Evolutionary conservation across 2,888 invertebrate genomes (phyloP), one percentile per base, ranked within the genome.

Genomic region (Laothoe populi): DNA sequence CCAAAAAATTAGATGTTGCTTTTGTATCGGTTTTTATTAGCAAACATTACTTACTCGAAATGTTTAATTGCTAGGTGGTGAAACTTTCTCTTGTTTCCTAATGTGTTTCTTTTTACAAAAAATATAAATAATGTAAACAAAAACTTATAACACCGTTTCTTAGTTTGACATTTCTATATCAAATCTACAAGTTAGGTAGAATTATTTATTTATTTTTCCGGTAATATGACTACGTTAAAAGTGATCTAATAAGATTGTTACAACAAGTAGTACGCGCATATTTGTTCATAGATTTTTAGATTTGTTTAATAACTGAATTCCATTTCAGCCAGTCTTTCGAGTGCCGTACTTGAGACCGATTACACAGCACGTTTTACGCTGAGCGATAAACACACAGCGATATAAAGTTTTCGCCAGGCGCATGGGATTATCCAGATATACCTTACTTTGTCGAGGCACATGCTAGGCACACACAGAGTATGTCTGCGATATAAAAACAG

Each of bases 401-500:
- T 26, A 26, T n/a, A 49, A 49, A 49, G 16, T n/a, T 49, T 49
- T 49, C 10, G 26, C n/a, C 16, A 49, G 31, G 31, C 49, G 31
- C 16, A 26, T 49, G 16, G 48, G 24, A 24, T 13, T 48, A n/a
- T 49, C 16, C 10, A 0, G 26, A 31, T 16, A 31, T 4, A 8
- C 16, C 26, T 3, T 16, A 16, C 7, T 49, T 26, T 49, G 49
- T 2, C 16, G 26, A 16, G 31, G n/a, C n/a, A n/a, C n/a, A n/a
- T n/a, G n/a, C 38, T 24, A 24, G 16, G 40, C 8, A 42, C 16
- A 19, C 60, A 42, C 35, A 48, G 49, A 11, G 40, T 16, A 16
- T 53, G 42, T 26, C 11, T 19, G 13, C 46, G 19, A 42, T 19
- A 21, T 44, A 53, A 61, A 79, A 75, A 77, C n/a, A n/a, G 74